phyloP scores from a whole-genome alignment of 2,888 invertebrate species.

The Apamea epomidion region DNA sequence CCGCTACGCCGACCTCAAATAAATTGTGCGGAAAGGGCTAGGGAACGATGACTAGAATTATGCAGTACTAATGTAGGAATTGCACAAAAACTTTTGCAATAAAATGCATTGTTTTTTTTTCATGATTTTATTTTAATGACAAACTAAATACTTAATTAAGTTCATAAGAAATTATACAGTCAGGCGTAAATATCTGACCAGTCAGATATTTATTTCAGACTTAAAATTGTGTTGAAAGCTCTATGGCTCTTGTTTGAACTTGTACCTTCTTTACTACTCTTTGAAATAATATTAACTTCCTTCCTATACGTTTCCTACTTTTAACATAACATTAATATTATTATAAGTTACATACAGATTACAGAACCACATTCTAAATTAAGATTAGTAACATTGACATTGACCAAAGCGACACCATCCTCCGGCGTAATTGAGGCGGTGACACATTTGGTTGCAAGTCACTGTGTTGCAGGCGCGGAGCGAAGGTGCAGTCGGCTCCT shows the following conservation, averaged over 20 bases:
- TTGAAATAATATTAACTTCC: not conserved
- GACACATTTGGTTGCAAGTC: conserved; percentile 18
- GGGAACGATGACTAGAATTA: not conserved
- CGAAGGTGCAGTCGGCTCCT: not conserved
- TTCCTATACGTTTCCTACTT: not conserved
- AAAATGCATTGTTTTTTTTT: not conserved
- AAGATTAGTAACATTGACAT: conserved; percentile 52
- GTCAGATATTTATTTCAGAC: not conserved
- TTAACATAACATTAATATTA: not conserved
- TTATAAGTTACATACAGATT: not conserved
- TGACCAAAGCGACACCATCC: conserved; percentile 42
- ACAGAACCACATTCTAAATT: not conserved
- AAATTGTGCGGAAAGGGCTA: not conserved
- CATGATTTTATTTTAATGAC: not conserved
- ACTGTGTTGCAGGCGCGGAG: conserved; percentile 6
- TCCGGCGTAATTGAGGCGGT: not conserved
- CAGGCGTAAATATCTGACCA: too few relatives aligned
- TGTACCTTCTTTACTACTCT: not conserved
- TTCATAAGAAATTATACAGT: not conserved
- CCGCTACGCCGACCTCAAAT: not conserved
- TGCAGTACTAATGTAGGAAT: not conserved
- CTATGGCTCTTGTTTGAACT: not conserved
- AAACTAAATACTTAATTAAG: not conserved
- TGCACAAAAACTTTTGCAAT: not conserved
- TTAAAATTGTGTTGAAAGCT: not conserved